Base-by-base conservation (phyloP, 1,140 invertebrate genomes). In the Lepidotrigona ventralis region DNA sequence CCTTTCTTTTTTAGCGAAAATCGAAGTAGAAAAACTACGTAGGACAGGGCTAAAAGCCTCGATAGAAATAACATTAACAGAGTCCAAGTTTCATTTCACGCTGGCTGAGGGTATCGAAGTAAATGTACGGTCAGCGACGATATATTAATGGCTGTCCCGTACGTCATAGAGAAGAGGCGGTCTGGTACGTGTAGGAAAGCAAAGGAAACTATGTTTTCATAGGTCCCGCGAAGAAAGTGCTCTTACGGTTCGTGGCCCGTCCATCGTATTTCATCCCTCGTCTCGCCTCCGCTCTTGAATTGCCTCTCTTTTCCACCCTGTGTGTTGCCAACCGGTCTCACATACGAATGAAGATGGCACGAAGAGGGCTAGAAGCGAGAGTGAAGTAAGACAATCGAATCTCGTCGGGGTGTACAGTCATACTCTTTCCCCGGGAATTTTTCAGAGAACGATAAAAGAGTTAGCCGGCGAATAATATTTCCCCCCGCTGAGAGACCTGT, bases 351-450 rank as follows among this genome's bases (percentile, higher is more conserved):
- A 46, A 46, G 39, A 46, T 46, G 39, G 39, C 39, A 46, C 39
- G 19, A 23, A 14, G 26, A 14, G 23, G 23, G 17, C 2, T 46
- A 46, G 46, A 39, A 9, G 51, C 11, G 15, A 39, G 39, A 60
- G 23, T 21, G 54, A 70, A 77, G 53, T 75, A 73, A 85, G 71
- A 83, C 86, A 81, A 87, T 87, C 86, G 86, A 88, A 87, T 88
- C 83, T 80, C 72, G 8, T 17, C 15, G 63, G 64, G 26, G 66
- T 29, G 63, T 39, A 56, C 53, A 66, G 54, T 73, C 68, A 58
- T 77, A 8, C 39, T 51, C 23, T n/a, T 60, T 58, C 17, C 26
- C 69, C 53, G 58, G 56, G 56, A 81, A 88, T 85, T 83, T 88
- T 81, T 80, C 60, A 72, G 54, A 17, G 51, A 60, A 69, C 86